phyloP scores from a whole-genome alignment of 1,140 invertebrate genomes.

The Agrypnia vestita region DNA sequence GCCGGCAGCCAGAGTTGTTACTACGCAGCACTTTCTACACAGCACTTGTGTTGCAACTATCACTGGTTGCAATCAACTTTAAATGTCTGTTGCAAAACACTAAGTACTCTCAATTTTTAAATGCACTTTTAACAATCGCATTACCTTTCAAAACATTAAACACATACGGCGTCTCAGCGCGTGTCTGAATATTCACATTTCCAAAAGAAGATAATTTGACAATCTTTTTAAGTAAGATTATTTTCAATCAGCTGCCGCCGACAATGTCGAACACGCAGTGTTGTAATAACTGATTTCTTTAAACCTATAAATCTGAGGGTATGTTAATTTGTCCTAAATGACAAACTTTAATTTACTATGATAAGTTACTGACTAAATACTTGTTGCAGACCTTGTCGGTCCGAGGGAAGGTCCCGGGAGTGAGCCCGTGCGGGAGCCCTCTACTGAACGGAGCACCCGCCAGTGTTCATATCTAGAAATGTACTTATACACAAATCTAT shows the following conservation, averaged over 20 bases:
- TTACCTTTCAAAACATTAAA: constrained; percentile 9
- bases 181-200: constrained; percentile 7
- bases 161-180: constrained; percentile 7
- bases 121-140: constrained; percentile 13
- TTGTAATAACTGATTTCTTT: constrained; percentile 37
- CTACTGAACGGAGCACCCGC: constrained; percentile 46
- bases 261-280: constrained; percentile 8
- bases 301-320: constrained; percentile 31
- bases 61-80: constrained; percentile 2
- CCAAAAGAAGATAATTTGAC: constrained; percentile 23
- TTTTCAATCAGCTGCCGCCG: constrained; percentile 25
- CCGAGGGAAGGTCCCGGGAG: constrained; percentile 1
- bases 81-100: constrained; percentile 17
- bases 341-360: constrained; percentile 41
- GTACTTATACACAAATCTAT: constrained; percentile 60
- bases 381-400: background rate
- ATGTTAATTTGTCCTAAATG: constrained; percentile 34
- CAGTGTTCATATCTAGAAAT: constrained; percentile 54
- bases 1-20: background rate
- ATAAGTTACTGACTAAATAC: constrained; percentile 58
- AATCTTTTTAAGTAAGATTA: constrained; percentile 48
- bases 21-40: background rate
- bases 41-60: constrained; percentile 8
- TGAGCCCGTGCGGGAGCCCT: background rate
- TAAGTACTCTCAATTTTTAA: constrained; percentile 11